Base-by-base conservation (phyloP, 2,113 vertebrate species). In the Gyps fulvus region DNA sequence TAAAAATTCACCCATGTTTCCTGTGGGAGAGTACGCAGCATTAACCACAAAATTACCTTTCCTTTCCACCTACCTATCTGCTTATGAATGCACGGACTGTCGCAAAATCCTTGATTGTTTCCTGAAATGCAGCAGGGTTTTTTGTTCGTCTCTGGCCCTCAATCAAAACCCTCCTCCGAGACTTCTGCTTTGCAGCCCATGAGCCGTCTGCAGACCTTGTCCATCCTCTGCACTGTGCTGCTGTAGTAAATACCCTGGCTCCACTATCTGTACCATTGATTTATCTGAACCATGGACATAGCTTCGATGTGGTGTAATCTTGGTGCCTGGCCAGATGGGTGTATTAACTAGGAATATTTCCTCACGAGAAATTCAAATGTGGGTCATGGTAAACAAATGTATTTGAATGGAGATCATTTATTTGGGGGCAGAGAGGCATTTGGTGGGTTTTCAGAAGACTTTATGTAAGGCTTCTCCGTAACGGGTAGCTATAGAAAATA, bases 271-370 rank as follows among this genome's bases (percentile, higher is more conserved):
- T 7, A 2, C 40, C 57, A 17, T 6, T 32, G 84, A 69, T 91
- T 91, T 83, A 67, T 86, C 92, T 20, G 63, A 40, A 32, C 49
- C 67, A 45, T 4, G 26, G 93, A 36, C 88, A 78, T 7, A 74
- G 32, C 88, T 93, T 70, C 42, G 1, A 54, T 45, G 34, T 79
- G 89, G 58, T 80, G 81, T 50, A 73, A 95, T 83, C 78, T 72
- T 95, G 96, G 93, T 45, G 15, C 57, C 58, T 23, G 70, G 77
- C 95, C 96, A 95, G 87, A 38, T 79, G 94, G 66, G 61, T 80
- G 87, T 67, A 95, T 70, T 49, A 85, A 42, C 78, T 22, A 1
- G 4, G 9, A 83, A 25, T 42, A 77, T 97, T 94, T 95, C 93
- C 80, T 89, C 84, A 77, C 1, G 0, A 78, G 61, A 86, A 93